These are phyloP conservation scores for Rhodeus uyekii DNA, from an alignment of 2,797 vertebrate species.

Conservation along the genomic window DNA sequence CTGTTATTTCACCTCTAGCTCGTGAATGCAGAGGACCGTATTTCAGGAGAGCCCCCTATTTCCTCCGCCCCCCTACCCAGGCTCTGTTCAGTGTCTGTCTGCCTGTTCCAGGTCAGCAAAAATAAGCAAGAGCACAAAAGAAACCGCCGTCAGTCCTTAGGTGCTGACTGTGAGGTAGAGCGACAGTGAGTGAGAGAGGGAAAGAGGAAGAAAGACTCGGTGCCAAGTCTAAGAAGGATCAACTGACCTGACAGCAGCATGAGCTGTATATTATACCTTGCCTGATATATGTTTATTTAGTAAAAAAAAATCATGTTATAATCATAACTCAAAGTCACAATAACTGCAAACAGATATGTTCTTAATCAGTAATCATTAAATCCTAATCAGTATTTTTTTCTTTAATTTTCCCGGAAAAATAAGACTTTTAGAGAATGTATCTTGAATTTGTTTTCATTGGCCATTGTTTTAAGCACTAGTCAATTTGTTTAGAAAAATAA, in stretches of 20 bases:
- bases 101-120: constrained; percentile 42
- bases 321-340: constrained; percentile 15
- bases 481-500: no score
- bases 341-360: neutral
- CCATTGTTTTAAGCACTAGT: no score
- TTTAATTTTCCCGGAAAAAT: no score
- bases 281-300: constrained; percentile 43
- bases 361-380: neutral
- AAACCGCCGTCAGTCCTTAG: constrained; percentile 6
- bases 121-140: constrained; percentile 43
- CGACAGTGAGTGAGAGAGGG: constrained; percentile 7
- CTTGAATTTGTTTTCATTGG: neutral
- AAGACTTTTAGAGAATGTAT: neutral
- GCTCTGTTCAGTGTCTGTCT: constrained; percentile 34
- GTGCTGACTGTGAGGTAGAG: constrained; percentile 8
- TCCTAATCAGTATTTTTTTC: constrained; percentile 25
- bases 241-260: constrained; percentile 17
- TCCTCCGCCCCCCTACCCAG: constrained; percentile 38
- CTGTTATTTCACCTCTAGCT: constrained; percentile 55
- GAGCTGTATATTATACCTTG: constrained; percentile 31
- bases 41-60: constrained; percentile 58
- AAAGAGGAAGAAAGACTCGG: constrained; percentile 13
- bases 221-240: constrained; percentile 20
- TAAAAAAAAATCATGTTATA: neutral
- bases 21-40: constrained; percentile 45